phyloP scores from a whole-genome alignment of 1,140 invertebrate species.

The Wiebesia pumilae region DNA sequence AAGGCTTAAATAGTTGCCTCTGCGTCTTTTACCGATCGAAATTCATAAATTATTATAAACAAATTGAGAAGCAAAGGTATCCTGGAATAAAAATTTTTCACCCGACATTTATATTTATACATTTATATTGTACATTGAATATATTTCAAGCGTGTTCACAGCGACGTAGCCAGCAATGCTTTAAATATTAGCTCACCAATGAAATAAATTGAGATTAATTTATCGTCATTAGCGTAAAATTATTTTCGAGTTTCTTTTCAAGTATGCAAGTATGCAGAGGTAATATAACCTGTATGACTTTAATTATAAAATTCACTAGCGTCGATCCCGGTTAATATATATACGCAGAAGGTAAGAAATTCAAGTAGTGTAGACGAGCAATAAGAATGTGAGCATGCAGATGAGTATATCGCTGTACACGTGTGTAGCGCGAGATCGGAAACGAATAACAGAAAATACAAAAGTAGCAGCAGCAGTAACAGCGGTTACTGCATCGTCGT shows the following conservation, averaged over 20 bases:
- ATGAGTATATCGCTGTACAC: slow-evolving; percentile 7
- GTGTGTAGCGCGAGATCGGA: not conserved
- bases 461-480: slow-evolving; percentile 9
- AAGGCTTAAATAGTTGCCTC: not conserved
- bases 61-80: too few species aligned
- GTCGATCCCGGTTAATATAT: not conserved
- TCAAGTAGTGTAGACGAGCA: not conserved
- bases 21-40: not conserved
- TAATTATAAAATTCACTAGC: not conserved
- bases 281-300: not conserved
- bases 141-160: too few species aligned
- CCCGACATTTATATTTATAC: too few species aligned
- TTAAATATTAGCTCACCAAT: not conserved
- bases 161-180: too few species aligned
- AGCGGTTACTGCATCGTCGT: not conserved
- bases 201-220: not conserved
- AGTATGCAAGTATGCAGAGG: not conserved
- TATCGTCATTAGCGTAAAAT: not conserved
- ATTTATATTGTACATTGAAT: too few species aligned
- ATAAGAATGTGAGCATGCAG: not conserved
- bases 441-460: not conserved
- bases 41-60: not conserved
- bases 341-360: not conserved
- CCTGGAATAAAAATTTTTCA: too few species aligned
- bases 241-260: not conserved